Percentiles rank a stretch among this genome's conserved stretches.
Conservation (phyloP, 2,888 invertebrate species). For the Cephonodes hylas region DNA sequence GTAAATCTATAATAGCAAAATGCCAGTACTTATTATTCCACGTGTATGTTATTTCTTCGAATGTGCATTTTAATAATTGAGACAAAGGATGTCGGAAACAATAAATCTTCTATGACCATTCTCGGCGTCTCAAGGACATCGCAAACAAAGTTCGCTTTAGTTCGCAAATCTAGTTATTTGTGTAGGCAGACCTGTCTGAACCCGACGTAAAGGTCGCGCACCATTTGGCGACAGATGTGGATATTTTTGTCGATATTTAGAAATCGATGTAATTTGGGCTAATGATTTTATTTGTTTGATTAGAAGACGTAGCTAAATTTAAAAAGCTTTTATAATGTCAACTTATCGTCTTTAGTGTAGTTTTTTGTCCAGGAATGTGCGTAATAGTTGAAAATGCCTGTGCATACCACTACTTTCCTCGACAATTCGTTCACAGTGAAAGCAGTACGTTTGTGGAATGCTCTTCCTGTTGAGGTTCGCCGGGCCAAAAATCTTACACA, state of each 20-base stretch:
- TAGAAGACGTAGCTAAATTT: too few species aligned
- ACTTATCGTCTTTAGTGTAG: too few species aligned
- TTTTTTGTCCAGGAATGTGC: too few species aligned
- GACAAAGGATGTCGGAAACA: constrained; percentile 9
- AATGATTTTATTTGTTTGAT: too few species aligned
- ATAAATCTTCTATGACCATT: constrained; percentile 8
- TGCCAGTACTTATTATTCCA: background rate
- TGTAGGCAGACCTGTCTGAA: constrained; percentile 39
- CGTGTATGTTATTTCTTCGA: background rate
- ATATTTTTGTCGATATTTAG: background rate
- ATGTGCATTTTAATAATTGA: background rate
- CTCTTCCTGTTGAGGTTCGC: too few species aligned
- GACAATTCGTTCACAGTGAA: too few species aligned
- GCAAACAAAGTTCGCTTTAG: constrained; percentile 14
- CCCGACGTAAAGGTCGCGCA: background rate
- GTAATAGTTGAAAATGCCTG: too few species aligned
- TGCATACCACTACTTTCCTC: too few species aligned
- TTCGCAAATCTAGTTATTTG: constrained; percentile 28
- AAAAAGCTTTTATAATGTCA: too few species aligned
- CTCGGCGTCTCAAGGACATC: constrained; percentile 22
- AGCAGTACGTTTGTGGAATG: too few species aligned
- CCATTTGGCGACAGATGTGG: background rate
- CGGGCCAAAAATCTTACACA: too few species aligned
- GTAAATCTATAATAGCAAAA: too few species aligned
- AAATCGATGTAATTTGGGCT: background rate